Percentiles rank a stretch among this genome's conserved stretches.
Conservation (phyloP, 2,888 invertebrate genomes). For the Lamproptera curius region DNA sequence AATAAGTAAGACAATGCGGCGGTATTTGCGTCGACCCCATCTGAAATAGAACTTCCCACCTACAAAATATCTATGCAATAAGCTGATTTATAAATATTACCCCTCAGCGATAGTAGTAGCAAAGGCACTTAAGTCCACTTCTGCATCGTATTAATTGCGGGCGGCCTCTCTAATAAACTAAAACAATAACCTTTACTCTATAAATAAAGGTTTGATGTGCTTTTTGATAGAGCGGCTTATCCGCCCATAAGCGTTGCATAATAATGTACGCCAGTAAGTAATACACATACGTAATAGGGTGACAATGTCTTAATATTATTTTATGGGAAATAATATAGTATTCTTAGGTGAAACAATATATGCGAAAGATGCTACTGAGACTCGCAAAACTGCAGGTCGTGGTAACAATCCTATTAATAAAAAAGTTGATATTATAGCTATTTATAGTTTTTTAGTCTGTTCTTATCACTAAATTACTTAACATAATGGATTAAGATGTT, state of each 20-base stretch:
- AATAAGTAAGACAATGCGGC: too few species aligned
- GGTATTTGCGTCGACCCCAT: too few species aligned
- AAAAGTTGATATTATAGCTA: too few species aligned
- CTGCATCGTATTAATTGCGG: not conserved
- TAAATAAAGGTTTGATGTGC: conserved; percentile 38
- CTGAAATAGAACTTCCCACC: too few species aligned
- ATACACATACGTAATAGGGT: conserved; percentile 33
- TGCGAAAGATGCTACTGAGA: too few species aligned
- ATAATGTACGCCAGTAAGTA: conserved; percentile 48
- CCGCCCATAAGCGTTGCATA: conserved; percentile 56
- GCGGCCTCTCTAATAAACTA: conserved; percentile 22
- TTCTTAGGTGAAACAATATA: too few species aligned
- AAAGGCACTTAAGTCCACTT: not conserved
- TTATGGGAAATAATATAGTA: not conserved
- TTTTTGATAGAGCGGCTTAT: conserved; percentile 47
- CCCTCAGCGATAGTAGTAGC: not conserved
- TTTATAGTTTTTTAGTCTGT: too few species aligned
- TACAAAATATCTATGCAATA: too few species aligned
- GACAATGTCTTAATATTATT: not conserved
- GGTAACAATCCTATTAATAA: too few species aligned
- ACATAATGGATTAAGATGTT: too few species aligned
- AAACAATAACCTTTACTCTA: conserved; percentile 29
- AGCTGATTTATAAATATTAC: not conserved
- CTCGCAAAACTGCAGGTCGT: too few species aligned
- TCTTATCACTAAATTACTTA: too few species aligned